These are phyloP conservation scores for Chironomus tentans DNA, from an alignment of 2,888 invertebrate species.

Conservation along the genomic window DNA sequence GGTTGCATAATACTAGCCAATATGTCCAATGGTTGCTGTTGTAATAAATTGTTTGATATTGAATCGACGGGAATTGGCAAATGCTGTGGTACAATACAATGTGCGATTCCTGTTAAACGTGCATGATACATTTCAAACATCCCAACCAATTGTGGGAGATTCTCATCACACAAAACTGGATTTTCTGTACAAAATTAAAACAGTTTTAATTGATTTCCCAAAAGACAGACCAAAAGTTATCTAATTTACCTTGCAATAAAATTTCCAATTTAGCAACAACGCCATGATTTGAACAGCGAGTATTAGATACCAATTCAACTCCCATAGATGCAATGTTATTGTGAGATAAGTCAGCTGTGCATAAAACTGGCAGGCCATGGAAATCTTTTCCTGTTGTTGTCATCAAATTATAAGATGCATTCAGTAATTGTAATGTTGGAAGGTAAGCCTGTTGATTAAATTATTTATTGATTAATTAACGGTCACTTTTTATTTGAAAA, in stretches of 20 bases:
- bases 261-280: constrained; percentile 57
- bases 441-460: constrained; percentile 58
- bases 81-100: constrained; percentile 42
- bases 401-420: constrained; percentile 68
- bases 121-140: constrained; percentile 63
- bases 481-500: too few species aligned
- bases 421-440: constrained; percentile 64
- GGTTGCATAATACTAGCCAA: constrained; percentile 31
- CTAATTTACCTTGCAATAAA: constrained; percentile 68
- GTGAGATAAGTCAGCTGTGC: constrained; percentile 68
- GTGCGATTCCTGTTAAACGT: constrained; percentile 58
- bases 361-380: constrained; percentile 70
- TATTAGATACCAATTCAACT: constrained; percentile 67
- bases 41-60: constrained; percentile 32
- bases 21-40: constrained; percentile 32
- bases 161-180: constrained; percentile 69
- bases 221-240: background rate
- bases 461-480: too few species aligned
- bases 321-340: constrained; percentile 66
- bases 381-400: constrained; percentile 69
- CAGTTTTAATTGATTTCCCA: background rate
- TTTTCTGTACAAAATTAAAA: constrained; percentile 52
- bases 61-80: constrained; percentile 40
- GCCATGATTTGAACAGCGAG: constrained; percentile 68
- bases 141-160: constrained; percentile 58